Conservation (phyloP, 2,888 invertebrate species). For the Hydriomena furcata region DNA sequence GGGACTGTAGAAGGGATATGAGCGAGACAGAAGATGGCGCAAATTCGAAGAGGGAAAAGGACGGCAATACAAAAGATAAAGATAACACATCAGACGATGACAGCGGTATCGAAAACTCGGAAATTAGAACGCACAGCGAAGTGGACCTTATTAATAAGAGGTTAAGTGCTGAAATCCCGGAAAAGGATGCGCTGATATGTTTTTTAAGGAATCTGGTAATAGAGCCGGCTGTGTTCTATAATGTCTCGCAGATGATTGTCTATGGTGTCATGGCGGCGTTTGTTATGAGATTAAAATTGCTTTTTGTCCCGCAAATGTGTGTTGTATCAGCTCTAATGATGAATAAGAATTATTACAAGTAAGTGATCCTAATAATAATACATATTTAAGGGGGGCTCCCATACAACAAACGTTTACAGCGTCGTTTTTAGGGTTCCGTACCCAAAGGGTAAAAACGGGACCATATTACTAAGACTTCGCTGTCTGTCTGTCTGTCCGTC, state of each 20-base stretch:
- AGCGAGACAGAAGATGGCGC: constrained; percentile 33
- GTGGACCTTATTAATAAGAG: constrained; percentile 49
- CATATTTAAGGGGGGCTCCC: no score
- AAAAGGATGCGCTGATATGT: constrained; percentile 32
- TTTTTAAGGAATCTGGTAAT: constrained; percentile 62
- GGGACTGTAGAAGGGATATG: constrained; percentile 31
- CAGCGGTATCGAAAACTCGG: constrained; percentile 80
- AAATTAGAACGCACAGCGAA: constrained; percentile 54
- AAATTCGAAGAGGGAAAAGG: constrained; percentile 7
- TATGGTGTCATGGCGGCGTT: constrained; percentile 89
- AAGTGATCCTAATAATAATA: constrained; percentile 32
- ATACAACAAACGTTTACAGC: no score
- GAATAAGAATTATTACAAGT: constrained; percentile 82
- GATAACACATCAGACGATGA: constrained; percentile 70
- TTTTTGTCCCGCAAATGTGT: constrained; percentile 91
- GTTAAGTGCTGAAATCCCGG: constrained; percentile 37
- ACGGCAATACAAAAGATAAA: constrained; percentile 24
- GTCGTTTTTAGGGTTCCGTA: no score
- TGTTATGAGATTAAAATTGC: constrained; percentile 90
- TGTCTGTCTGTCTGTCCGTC: no score
- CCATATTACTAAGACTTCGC: no score
- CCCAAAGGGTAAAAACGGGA: no score
- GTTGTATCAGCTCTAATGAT: constrained; percentile 87
- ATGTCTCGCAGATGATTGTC: constrained; percentile 87
- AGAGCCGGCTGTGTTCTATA: constrained; percentile 86